Conservation (phyloP, 1,140 invertebrate species). For the Heliconius himera region DNA sequence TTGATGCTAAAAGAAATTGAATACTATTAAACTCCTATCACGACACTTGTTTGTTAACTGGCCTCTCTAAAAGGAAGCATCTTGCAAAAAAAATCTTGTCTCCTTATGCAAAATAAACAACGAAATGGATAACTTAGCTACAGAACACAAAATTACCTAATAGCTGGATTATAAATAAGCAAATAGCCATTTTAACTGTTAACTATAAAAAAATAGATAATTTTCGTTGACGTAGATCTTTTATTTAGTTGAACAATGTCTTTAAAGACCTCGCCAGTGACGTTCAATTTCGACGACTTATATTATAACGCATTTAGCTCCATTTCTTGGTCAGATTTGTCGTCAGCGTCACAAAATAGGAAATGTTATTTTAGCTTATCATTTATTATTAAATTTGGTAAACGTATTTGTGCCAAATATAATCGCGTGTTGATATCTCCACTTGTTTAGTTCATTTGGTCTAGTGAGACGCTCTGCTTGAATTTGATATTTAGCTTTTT, state of each 20-base stretch:
- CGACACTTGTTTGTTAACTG: too few relatives aligned
- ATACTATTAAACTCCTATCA: too few relatives aligned
- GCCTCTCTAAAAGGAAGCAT: too few relatives aligned
- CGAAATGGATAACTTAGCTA: too few relatives aligned
- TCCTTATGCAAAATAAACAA: too few relatives aligned
- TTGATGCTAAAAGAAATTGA: too few relatives aligned
- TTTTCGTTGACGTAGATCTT: not conserved
- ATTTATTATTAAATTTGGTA: conserved; percentile 26
- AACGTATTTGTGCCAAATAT: conserved; percentile 20
- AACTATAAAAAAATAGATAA: not conserved
- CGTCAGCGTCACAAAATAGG: not conserved
- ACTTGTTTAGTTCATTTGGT: conserved; percentile 24
- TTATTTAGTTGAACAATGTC: not conserved
- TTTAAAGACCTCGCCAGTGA: not conserved
- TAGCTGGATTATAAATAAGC: too few relatives aligned
- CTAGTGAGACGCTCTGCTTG: conserved; percentile 6
- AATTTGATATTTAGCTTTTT: not conserved
- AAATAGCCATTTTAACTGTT: not conserved
- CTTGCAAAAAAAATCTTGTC: too few relatives aligned
- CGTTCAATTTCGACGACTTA: not conserved
- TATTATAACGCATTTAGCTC: not conserved
- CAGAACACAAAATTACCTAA: too few relatives aligned
- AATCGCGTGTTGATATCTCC: conserved; percentile 7
- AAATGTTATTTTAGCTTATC: conserved; percentile 27
- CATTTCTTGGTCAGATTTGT: not conserved